Base-by-base conservation (phyloP, 2,113 vertebrate genomes). In the Alligator mississippiensis region DNA sequence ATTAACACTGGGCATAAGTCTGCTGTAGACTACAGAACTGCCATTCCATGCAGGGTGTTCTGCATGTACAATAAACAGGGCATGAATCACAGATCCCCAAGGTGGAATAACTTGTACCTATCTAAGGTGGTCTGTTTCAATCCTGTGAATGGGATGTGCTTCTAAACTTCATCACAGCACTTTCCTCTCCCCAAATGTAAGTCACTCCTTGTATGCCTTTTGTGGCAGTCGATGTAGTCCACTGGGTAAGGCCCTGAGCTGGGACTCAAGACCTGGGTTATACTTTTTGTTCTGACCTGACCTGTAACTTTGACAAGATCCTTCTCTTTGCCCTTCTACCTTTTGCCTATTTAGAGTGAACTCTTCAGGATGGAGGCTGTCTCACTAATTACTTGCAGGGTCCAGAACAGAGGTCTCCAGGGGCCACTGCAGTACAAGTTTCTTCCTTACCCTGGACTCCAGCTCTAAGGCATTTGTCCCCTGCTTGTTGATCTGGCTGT, bases 71-170 rank as follows among this genome's bases (percentile, higher is more conserved):
- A 38, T 47, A 47, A 74, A 74, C 68, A 22, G 68, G 34, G 30
- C 22, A 14, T 72, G 30, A 72, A 38, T 12, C 68, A 3, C 34
- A 38, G 11, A 74, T 12, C 12, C 14, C 34, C 70, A 25, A 25
- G 34, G 70, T 22, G 47, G 70, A 74, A 47, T 47, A 22, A 72
- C 19, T 2, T 5, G 18, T 19, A 10, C 30, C 22, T 12, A 24
- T 34, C 63, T 8, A 3, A 16, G 72, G 54, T 0, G 30, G 77
- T 61, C 28, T 61, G 0, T 12, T 24, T 19, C 10, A 3, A n/a
- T 0, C 1, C 16, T 70, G 28, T 2, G 1, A 0, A 1, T 54
- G 78, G 61, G 1, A 1, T 1, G 0, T 24, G 63, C 17, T 66
- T 8, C 1, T 47, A 34, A 0, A 5, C 22, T 22, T 25, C 59